These are phyloP conservation scores for Drosophila glabriapex DNA, from an alignment of 2,888 invertebrate genomes.

Conservation along the genomic window DNA sequence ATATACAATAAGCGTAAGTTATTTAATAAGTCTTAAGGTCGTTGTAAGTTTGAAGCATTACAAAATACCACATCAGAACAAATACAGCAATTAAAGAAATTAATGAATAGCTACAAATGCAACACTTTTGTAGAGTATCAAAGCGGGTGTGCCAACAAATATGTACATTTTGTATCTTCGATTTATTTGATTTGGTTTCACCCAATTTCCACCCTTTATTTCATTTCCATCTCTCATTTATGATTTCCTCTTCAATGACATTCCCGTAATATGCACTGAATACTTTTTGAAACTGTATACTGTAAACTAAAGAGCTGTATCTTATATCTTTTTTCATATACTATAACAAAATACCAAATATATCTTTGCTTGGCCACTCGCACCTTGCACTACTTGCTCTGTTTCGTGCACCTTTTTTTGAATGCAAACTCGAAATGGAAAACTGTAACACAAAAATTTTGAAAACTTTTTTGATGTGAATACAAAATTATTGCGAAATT, in stretches of 20 bases:
- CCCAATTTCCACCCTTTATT: conserved; percentile 2
- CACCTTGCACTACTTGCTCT: conserved; percentile 81
- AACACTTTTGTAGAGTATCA: conserved; percentile 56
- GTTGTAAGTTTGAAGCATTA: conserved; percentile 33
- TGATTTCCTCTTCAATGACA: conserved; percentile 8
- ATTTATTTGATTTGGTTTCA: conserved; percentile 12
- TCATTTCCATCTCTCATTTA: conserved; percentile 11
- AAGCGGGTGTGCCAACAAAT: conserved; percentile 81
- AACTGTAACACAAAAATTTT: conserved; percentile 67
- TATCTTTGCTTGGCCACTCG: conserved; percentile 83
- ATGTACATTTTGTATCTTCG: conserved; percentile 75
- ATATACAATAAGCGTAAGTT: conserved; percentile 11
- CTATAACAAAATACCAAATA: conserved; percentile 59
- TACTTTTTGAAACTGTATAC: conserved; percentile 71
- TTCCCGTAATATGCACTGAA: conserved; percentile 56
- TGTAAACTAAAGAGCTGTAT: conserved; percentile 80
- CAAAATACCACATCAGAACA: conserved; percentile 66
- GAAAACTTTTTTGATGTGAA: conserved; percentile 80
- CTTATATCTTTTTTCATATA: conserved; percentile 82
- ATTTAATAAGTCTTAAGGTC: conserved; percentile 32
- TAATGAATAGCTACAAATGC: conserved; percentile 22
- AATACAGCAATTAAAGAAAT: conserved; percentile 1
- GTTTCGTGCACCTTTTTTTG: conserved; percentile 82
- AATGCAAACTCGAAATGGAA: conserved; percentile 81
- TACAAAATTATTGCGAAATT: conserved; percentile 77